Percentiles rank a stretch among this genome's conserved stretches.
These are phyloP conservation scores for Clitarchus hookeri DNA, from an alignment of 2,888 invertebrate species.

Conservation along the genomic window DNA sequence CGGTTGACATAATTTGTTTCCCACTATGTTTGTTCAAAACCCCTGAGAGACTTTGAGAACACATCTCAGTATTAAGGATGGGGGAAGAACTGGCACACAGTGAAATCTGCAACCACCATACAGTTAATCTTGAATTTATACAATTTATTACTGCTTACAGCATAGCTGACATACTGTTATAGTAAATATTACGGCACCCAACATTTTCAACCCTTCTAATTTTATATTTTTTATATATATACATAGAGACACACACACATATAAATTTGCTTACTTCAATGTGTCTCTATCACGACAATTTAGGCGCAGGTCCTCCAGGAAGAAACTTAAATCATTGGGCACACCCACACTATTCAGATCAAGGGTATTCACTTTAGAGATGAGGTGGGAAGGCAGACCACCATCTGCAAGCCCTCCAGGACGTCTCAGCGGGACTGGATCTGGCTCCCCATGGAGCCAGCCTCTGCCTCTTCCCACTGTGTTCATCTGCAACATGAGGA, in stretches of 20 bases:
- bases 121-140: too few species aligned
- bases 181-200: background rate
- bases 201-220: background rate
- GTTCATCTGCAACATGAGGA: constrained; percentile 21
- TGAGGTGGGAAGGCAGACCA: background rate
- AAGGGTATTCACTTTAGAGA: background rate
- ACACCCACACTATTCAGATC: background rate
- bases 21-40: too few species aligned
- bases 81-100: too few species aligned
- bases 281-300: background rate
- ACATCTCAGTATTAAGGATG: too few species aligned
- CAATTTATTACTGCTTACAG: too few species aligned
- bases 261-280: background rate
- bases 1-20: too few species aligned
- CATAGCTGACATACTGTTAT: background rate
- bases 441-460: constrained; percentile 18
- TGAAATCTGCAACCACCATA: too few species aligned
- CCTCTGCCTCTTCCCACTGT: constrained; percentile 28
- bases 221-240: background rate
- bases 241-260: background rate
- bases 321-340: background rate
- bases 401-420: constrained; percentile 15
- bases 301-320: background rate
- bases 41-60: too few species aligned
- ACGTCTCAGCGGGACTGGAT: constrained; percentile 22